These are phyloP conservation scores for Cirrhinus molitorella DNA, from an alignment of 2,797 vertebrate species.

Conservation along the genomic window DNA sequence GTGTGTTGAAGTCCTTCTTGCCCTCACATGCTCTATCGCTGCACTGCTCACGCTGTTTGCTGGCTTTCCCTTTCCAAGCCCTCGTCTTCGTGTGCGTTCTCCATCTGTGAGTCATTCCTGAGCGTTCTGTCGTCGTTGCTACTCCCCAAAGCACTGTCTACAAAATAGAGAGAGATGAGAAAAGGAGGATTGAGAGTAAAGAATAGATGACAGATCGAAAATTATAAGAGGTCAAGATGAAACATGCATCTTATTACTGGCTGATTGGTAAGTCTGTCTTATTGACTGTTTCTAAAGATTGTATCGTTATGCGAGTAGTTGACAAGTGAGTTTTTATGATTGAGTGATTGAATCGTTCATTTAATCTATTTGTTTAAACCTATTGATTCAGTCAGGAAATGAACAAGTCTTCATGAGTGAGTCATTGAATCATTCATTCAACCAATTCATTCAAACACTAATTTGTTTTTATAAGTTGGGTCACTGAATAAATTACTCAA, in stretches of 20 bases:
- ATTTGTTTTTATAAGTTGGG: background rate
- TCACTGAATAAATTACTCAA: background rate
- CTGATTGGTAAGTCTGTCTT: background rate
- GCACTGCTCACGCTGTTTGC: background rate
- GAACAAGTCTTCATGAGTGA: background rate
- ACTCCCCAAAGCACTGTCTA: conserved; percentile 49
- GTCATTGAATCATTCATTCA: background rate
- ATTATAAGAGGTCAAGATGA: conserved; percentile 7
- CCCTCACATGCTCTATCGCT: conserved; percentile 21
- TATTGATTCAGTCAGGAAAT: background rate
- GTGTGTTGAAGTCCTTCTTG: conserved; percentile 32
- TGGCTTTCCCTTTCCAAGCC: conserved; percentile 17
- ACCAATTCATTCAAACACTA: background rate
- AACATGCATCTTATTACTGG: background rate
- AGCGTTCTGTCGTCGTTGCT: conserved; percentile 25
- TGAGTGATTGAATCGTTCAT: background rate
- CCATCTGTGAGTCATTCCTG: conserved; percentile 24
- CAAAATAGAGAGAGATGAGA: conserved; percentile 21
- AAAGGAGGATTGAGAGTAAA: conserved; percentile 3
- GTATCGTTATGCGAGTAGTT: background rate
- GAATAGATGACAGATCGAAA: background rate
- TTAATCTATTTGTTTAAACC: background rate
- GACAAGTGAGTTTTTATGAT: background rate
- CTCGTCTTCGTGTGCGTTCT: conserved; percentile 12
- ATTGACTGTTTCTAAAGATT: background rate